Evolutionary conservation across 2,888 invertebrate genomes (phyloP).

Genomic region (Cheilosia variabilis): DNA sequence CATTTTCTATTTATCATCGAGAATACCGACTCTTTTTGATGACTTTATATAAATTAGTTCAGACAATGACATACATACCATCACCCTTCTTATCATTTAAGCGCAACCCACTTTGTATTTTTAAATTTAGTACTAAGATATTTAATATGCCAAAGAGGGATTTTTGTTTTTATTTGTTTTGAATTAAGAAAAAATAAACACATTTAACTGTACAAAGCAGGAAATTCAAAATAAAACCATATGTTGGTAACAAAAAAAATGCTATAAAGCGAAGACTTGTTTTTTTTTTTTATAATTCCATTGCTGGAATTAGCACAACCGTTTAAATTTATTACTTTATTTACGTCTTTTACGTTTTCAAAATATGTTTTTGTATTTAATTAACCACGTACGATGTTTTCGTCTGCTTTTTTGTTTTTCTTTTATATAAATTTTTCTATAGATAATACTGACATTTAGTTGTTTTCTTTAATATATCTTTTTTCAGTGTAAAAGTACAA

Average conservation of each 20-base stretch:
- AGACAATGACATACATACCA: background rate
- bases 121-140: slow-evolving; percentile 49
- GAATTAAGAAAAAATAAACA: background rate
- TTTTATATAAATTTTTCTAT: slow-evolving; percentile 45
- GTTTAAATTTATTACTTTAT: slow-evolving; percentile 66
- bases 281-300: slow-evolving; percentile 54
- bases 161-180: background rate
- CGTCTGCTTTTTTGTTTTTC: slow-evolving; percentile 9
- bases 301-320: slow-evolving; percentile 74
- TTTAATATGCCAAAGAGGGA: slow-evolving; percentile 43
- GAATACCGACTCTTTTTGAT: too few relatives aligned
- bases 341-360: slow-evolving; percentile 60
- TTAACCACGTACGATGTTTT: slow-evolving; percentile 30
- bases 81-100: background rate
- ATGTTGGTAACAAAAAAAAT: slow-evolving; percentile 3
- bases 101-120: background rate
- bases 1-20: too few relatives aligned
- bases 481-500: slow-evolving; percentile 76
- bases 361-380: slow-evolving; percentile 54
- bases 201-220: slow-evolving; percentile 32
- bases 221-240: slow-evolving; percentile 3
- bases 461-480: slow-evolving; percentile 27
- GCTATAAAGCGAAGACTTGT: slow-evolving; percentile 28
- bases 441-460: slow-evolving; percentile 73
- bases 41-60: too few relatives aligned